A percentile compares a stretch with the other conserved stretches of the same genome.
Conservation (phyloP, 2,888 invertebrate species). For the Hirtodrosophila histrioides region DNA sequence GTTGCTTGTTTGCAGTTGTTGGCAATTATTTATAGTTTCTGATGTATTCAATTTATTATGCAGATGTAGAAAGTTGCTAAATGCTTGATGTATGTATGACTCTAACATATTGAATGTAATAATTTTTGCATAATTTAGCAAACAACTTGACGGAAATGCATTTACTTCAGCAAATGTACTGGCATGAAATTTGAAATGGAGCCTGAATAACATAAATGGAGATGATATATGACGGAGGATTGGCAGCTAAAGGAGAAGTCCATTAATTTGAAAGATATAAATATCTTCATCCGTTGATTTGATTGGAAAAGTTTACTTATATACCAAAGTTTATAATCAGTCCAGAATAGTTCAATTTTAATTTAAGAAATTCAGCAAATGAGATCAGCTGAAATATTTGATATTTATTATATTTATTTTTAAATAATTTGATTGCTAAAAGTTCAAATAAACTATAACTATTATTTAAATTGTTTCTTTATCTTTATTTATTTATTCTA, state of each 20-base stretch:
- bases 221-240: constrained; percentile 6
- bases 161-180: constrained; percentile 8
- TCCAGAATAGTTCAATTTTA: too few species aligned
- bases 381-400: too few species aligned
- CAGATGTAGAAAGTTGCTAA: constrained; percentile 74
- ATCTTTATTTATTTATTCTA: too few species aligned
- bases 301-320: background rate
- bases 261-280: background rate
- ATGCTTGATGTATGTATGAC: constrained; percentile 70
- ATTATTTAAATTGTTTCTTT: too few species aligned
- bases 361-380: too few species aligned
- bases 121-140: constrained; percentile 52
- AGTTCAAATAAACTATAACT: too few species aligned
- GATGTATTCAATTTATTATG: constrained; percentile 80
- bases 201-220: constrained; percentile 7
- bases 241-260: background rate
- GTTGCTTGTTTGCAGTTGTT: constrained; percentile 69
- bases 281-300: background rate
- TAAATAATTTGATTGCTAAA: too few species aligned
- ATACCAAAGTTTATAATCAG: too few species aligned
- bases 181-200: constrained; percentile 5
- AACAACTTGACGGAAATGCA: constrained; percentile 38
- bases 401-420: too few species aligned
- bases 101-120: constrained; percentile 68
- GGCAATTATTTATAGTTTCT: constrained; percentile 78